Conservation (phyloP, 1,140 invertebrate species). For the Stenopsyche tienmushanensis region DNA sequence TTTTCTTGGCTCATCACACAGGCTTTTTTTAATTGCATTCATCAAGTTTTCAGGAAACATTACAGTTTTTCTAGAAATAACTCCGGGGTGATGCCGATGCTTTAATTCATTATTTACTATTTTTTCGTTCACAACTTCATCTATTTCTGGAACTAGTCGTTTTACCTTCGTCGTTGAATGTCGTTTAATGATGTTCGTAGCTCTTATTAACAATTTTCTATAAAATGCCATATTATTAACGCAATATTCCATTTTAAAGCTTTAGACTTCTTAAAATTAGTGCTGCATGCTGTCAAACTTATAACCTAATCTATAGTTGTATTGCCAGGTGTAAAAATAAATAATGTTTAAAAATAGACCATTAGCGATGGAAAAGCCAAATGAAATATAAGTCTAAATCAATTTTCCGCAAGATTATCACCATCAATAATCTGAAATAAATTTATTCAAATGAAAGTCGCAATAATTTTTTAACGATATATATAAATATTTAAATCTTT, state of each 20-base stretch:
- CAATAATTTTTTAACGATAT: too few species aligned
- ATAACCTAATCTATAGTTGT: background rate
- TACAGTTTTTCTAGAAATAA: conserved; percentile 53
- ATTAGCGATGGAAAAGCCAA: too few species aligned
- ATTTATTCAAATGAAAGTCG: too few species aligned
- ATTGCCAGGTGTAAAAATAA: background rate
- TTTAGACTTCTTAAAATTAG: too few species aligned
- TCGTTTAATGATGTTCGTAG: conserved; percentile 6
- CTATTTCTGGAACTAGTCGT: conserved; percentile 16
- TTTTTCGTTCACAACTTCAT: conserved; percentile 48
- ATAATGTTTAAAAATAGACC: too few species aligned
- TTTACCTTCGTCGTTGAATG: conserved; percentile 27
- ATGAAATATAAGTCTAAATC: too few species aligned
- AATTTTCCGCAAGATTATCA: too few species aligned
- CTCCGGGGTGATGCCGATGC: conserved; percentile 69
- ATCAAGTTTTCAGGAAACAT: conserved; percentile 61
- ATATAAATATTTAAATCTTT: too few species aligned
- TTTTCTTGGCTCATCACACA: conserved; percentile 59
- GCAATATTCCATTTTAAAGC: background rate
- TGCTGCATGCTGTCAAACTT: too few species aligned
- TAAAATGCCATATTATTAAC: background rate
- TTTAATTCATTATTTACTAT: conserved; percentile 62
- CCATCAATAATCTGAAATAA: too few species aligned
- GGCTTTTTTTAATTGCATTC: conserved; percentile 55
- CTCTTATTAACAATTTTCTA: background rate